These are phyloP conservation scores for Arenaria interpres DNA, from an alignment of 2,113 vertebrate species.

Conservation along the genomic window DNA sequence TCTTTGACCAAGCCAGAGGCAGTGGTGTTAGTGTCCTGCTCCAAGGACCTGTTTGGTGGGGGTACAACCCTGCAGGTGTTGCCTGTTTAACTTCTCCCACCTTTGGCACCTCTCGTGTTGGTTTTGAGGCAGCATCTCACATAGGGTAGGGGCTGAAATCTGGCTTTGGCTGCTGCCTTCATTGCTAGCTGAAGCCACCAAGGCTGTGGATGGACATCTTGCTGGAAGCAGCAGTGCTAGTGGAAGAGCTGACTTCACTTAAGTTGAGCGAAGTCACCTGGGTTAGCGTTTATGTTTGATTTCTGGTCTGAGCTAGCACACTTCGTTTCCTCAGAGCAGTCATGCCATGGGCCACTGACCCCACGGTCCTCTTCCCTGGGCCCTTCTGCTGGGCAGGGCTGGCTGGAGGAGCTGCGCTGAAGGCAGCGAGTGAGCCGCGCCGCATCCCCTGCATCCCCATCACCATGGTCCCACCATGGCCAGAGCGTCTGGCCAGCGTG, in stretches of 20 bases:
- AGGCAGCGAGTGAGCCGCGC: fast-evolving
- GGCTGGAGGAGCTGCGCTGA: background rate
- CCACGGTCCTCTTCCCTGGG: fast-evolving
- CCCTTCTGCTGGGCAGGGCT: background rate
- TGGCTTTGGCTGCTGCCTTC: background rate
- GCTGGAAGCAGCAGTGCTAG: background rate
- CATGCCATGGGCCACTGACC: background rate
- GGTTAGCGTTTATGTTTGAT: background rate
- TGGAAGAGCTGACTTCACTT: background rate
- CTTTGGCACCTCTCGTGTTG: background rate
- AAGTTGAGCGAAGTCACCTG: background rate
- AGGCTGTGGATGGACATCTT: background rate
- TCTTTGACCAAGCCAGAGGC: background rate
- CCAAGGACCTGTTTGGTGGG: fast-evolving
- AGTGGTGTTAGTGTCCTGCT: background rate
- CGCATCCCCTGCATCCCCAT: background rate
- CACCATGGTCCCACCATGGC: fast-evolving
- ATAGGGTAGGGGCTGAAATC: background rate
- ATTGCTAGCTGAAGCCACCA: background rate
- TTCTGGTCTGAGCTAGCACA: background rate
- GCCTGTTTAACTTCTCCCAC: background rate
- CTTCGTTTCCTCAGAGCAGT: background rate
- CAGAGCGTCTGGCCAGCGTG: background rate
- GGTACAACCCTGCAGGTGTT: background rate
- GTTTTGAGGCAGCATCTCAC: background rate